Conservation (phyloP, 2,113 vertebrate genomes). For the Chunga burmeisteri region DNA sequence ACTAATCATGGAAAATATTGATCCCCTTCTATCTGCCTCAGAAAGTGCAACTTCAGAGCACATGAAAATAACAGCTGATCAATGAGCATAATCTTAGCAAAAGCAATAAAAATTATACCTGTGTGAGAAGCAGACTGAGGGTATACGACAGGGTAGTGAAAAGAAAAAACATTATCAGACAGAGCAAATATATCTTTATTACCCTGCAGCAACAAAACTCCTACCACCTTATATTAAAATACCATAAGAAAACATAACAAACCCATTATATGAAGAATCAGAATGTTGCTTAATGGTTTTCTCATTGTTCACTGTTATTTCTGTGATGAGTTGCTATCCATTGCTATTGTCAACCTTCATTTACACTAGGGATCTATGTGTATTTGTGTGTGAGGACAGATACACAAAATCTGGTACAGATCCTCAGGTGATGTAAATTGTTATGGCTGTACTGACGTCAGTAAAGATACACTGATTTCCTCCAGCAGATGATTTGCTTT, state of each 20-base stretch:
- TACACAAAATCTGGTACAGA: background rate
- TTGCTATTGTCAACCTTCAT: background rate
- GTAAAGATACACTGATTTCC: background rate
- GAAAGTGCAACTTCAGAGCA: background rate
- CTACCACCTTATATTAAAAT: background rate
- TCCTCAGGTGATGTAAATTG: conserved; percentile 38
- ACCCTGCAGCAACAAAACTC: background rate
- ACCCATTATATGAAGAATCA: background rate
- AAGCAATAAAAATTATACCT: conserved; percentile 3
- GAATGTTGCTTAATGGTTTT: background rate
- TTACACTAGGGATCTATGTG: background rate
- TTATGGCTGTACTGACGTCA: conserved; percentile 15
- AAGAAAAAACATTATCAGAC: background rate
- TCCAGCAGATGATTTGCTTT: conserved; percentile 7
- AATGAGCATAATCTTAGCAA: background rate
- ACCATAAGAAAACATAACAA: background rate
- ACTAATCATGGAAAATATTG: background rate
- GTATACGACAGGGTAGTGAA: background rate
- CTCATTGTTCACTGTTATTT: background rate
- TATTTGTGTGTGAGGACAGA: background rate
- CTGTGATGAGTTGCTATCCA: background rate
- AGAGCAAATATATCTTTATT: background rate
- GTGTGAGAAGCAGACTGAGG: background rate
- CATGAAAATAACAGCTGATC: background rate
- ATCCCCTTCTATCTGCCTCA: background rate